Base-by-base conservation (phyloP, 2,797 vertebrate species). In the Atherinosoma microstoma region DNA sequence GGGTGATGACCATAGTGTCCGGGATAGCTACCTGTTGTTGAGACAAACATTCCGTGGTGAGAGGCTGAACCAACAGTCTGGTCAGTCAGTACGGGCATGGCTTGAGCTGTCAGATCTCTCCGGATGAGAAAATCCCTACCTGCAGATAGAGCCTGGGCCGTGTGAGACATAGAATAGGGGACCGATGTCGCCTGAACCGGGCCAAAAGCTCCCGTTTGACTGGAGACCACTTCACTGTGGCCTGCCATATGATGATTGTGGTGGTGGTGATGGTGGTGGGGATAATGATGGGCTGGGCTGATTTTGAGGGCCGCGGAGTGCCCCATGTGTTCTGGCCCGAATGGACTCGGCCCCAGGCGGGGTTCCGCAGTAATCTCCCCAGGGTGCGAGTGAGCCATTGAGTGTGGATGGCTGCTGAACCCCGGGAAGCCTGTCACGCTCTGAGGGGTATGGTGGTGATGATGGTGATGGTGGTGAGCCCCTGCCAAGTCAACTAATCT, bases 1-100 rank as follows among this genome's bases (percentile, higher is more conserved):
- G 96, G 93, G 92, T 96, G 96, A 90, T 96, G 97, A 92, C 95
- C 96, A 93, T 96, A 96, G 92, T 96, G 95, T 96, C 96, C 97
- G 70, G 96, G 95, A 92, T 96, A 97, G 97, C 97, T 98, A 99
- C 98, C 98, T 98, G 98, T 97, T 97, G 97, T 98, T 93, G 97
- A 97, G 94, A 99, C 95, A 99, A 99, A 99, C 94, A 98, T 95
- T 95, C 96, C 96, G 93, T 95, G 96, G 89, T 99, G 96, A 98
- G 98, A 97, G 93, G 92, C 86, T 93, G 95, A 91, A 94, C 94
- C 91, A 69, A 95, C 91, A 91, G 93, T 93, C 93, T 95, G 95
- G 89, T 95, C 95, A 76, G 94, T 95, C 92, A 96, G 94, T 78
- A 95, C 95, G 82, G 97, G 95, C 96, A 96, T 96, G 92, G 94